phyloP scores from a whole-genome alignment of 2,888 invertebrate genomes.

The Meiosimyza platycephala region DNA sequence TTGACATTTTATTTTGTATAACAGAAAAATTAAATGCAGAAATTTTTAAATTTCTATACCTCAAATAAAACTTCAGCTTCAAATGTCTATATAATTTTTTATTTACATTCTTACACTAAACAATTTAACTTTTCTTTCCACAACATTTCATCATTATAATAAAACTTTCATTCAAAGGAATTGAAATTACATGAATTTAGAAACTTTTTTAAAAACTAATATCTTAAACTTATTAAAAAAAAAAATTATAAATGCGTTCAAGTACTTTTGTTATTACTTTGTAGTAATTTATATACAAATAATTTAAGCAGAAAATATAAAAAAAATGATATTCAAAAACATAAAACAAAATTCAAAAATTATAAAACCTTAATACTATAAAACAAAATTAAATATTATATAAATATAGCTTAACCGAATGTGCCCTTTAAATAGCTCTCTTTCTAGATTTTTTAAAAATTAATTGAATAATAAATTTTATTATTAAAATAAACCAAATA shows the following conservation, averaged over 20 bases:
- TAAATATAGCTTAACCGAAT: constrained; percentile 67
- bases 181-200: constrained; percentile 8
- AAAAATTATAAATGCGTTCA: neutral
- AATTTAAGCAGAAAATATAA: no score
- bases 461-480: constrained; percentile 25
- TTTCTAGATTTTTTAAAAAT: constrained; percentile 52
- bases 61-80: no score
- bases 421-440: constrained; percentile 68
- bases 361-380: neutral
- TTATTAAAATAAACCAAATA: neutral
- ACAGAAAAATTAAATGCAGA: no score
- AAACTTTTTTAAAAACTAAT: neutral
- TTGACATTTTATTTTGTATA: no score
- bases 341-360: constrained; percentile 37
- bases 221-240: neutral
- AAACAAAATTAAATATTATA: constrained; percentile 45
- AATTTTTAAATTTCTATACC: no score
- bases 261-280: neutral
- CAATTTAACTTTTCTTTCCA: neutral
- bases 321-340: neutral
- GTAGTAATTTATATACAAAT: neutral
- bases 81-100: no score
- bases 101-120: neutral
- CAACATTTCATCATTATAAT: neutral
- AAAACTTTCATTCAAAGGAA: constrained; percentile 2